Percentiles rank a stretch among this genome's conserved stretches.
These are phyloP conservation scores for Scolanthus callimorphus DNA, from an alignment of 92 coral and sea anemone genomes.

Conservation along the genomic window DNA sequence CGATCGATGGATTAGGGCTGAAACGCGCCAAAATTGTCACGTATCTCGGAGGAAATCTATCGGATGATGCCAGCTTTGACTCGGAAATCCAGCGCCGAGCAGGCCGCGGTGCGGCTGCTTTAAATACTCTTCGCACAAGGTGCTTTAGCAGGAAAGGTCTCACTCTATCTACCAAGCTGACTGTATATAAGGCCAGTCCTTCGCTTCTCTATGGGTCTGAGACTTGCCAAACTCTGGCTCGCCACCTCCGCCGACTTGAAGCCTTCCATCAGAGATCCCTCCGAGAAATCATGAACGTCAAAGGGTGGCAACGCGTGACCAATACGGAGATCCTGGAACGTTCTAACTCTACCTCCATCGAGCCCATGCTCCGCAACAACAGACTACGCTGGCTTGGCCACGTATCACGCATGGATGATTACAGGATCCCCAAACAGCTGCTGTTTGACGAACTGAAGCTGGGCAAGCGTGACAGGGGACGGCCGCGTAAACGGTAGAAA, in stretches of 20 bases:
- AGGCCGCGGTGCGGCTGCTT: conserved; percentile 7
- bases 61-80: conserved; percentile 13
- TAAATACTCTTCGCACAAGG: conserved; percentile 4
- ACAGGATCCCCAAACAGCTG: no score
- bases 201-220: conserved; percentile 5
- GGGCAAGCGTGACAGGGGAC: neutral
- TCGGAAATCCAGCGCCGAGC: conserved; percentile 14
- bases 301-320: conserved; percentile 15
- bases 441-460: no score
- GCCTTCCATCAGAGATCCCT: conserved; percentile 14
- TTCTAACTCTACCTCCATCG: neutral
- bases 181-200: conserved; percentile 1
- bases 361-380: neutral
- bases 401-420: no score
- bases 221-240: neutral
- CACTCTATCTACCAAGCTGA: conserved; percentile 1
- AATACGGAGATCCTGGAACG: neutral
- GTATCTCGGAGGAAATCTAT: conserved; percentile 12
- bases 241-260: conserved; percentile 16
- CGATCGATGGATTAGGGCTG: conserved; percentile 1
- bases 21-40: conserved; percentile 3
- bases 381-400: no score
- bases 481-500: neutral
- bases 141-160: neutral
- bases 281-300: conserved; percentile 7